A percentile compares a stretch with the other conserved stretches of the same genome.
These are phyloP conservation scores for Ifrita kowaldi DNA, from an alignment of 2,113 vertebrate species.

Conservation along the genomic window DNA sequence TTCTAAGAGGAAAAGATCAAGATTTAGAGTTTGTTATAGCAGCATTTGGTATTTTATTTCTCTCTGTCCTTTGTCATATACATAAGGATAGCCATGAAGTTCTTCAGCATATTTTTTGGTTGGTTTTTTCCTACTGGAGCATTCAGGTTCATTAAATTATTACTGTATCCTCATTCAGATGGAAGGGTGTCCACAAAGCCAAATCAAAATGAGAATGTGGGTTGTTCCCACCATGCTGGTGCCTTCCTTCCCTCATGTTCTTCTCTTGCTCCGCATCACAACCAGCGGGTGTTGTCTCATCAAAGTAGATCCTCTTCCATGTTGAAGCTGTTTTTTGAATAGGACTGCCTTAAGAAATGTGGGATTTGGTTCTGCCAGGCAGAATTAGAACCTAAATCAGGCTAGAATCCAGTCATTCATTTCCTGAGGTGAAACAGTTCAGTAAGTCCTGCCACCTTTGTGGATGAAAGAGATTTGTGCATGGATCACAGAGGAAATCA, in stretches of 20 bases:
- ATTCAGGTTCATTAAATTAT: not conserved
- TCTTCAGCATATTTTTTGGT: not conserved
- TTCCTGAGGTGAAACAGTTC: not conserved
- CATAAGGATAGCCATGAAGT: not conserved
- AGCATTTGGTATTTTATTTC: not conserved
- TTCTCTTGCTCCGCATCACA: not conserved
- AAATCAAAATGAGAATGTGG: not conserved
- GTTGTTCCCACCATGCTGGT: not conserved
- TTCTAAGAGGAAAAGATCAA: not conserved
- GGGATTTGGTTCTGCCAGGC: not conserved
- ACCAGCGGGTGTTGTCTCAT: not conserved
- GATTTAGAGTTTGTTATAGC: not conserved
- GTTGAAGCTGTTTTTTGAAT: not conserved
- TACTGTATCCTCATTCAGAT: not conserved
- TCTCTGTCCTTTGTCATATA: not conserved
- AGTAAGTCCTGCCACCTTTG: not conserved
- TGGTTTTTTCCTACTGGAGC: not conserved
- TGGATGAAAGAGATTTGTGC: not conserved
- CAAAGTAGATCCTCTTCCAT: not conserved
- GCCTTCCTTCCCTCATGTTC: not conserved
- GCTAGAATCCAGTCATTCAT: not conserved
- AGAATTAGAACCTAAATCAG: not conserved
- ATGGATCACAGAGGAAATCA: not conserved
- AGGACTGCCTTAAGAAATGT: not conserved
- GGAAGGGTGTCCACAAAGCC: not conserved